Evolutionary conservation across 2,888 invertebrate species (phyloP).

Genomic region (Thera britannica): DNA sequence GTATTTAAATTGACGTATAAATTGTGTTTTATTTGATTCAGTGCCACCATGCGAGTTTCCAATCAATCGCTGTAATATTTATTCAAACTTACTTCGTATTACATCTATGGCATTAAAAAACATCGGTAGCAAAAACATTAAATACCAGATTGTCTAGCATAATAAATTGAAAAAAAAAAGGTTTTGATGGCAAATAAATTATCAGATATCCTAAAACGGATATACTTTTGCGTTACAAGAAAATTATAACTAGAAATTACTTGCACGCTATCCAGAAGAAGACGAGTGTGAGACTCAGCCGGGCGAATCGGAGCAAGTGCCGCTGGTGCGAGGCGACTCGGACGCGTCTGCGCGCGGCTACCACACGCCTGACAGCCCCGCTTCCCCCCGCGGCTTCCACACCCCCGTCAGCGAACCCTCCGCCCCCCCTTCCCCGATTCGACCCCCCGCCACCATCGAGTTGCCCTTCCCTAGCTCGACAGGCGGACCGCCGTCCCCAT

Average conservation of each 20-base stretch:
- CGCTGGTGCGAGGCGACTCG: constrained; percentile 84
- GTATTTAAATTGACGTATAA: too few relatives aligned
- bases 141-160: too few relatives aligned
- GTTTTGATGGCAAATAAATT: too few relatives aligned
- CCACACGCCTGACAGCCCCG: constrained; percentile 74
- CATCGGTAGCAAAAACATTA: too few relatives aligned
- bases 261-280: constrained; percentile 59
- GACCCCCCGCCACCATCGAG: constrained; percentile 86
- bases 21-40: too few relatives aligned
- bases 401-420: constrained; percentile 89
- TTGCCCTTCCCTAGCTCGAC: constrained; percentile 69
- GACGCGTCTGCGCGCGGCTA: constrained; percentile 84
- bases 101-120: too few relatives aligned
- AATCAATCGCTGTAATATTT: too few relatives aligned
- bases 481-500: constrained; percentile 89
- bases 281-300: constrained; percentile 66
- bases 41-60: too few relatives aligned
- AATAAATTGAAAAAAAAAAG: too few relatives aligned
- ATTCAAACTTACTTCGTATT: too few relatives aligned
- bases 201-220: background rate
- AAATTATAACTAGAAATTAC: constrained; percentile 11
- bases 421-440: constrained; percentile 74
- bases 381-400: constrained; percentile 88
- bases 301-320: constrained; percentile 69
- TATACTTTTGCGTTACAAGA: background rate